These are phyloP conservation scores for Protobothrops flavoviridis DNA, from an alignment of 2,113 vertebrate genomes.

Conservation along the genomic window DNA sequence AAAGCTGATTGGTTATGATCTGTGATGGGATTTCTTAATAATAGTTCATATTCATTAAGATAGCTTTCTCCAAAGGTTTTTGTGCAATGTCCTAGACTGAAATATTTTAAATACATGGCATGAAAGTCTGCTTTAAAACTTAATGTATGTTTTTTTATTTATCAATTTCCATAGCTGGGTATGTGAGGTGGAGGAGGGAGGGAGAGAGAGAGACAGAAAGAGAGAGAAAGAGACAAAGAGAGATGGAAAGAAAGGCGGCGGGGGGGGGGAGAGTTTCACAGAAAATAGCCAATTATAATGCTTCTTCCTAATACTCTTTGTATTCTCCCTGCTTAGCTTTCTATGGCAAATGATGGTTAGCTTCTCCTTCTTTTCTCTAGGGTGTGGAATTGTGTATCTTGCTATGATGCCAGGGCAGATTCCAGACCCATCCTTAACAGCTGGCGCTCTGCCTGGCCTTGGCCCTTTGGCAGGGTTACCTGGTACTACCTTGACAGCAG, in stretches of 20 bases:
- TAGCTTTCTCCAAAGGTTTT: not conserved
- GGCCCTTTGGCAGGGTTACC: conserved; percentile 88
- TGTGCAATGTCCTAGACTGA: not conserved
- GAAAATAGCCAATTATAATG: not conserved
- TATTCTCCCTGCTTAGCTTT: not conserved
- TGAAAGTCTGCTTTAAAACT: not conserved
- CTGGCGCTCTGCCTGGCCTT: conserved; percentile 87
- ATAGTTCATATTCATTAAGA: not conserved
- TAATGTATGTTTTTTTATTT: not conserved
- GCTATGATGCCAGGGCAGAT: conserved; percentile 98
- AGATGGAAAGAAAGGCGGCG: not conserved
- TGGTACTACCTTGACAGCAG: conserved; percentile 80
- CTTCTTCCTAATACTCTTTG: not conserved
- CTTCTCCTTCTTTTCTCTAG: conserved; percentile 48
- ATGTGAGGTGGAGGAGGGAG: not conserved
- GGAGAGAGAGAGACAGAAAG: too few species aligned
- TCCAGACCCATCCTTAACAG: conserved; percentile 90
- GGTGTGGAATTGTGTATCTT: conserved; percentile 64
- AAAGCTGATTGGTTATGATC: not conserved
- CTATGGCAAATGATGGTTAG: not conserved
- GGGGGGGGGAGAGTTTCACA: not conserved
- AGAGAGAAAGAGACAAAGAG: not conserved
- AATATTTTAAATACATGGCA: not conserved
- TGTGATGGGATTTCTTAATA: not conserved
- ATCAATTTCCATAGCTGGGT: not conserved